Evolutionary conservation across 2,888 invertebrate species (phyloP).

Genomic region (Lepeophtheirus nordmannii): DNA sequence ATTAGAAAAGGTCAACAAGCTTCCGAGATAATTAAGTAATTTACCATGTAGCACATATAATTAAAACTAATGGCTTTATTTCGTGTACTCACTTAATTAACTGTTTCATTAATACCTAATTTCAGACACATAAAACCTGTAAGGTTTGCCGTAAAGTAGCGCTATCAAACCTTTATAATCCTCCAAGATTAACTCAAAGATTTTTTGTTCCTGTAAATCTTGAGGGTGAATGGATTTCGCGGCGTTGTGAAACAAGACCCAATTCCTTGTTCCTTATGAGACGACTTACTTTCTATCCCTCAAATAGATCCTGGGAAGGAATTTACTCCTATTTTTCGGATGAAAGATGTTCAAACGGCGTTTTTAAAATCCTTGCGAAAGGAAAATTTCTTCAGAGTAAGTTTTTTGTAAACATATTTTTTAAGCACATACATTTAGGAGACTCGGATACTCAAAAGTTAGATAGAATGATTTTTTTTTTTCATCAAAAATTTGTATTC

Average conservation of each 20-base stretch:
- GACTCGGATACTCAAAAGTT: too few relatives aligned
- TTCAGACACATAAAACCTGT: neutral
- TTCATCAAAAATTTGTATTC: too few relatives aligned
- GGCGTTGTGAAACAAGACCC: constrained; percentile 13
- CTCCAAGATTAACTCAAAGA: neutral
- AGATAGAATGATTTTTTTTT: too few relatives aligned
- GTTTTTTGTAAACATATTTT: neutral
- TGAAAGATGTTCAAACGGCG: constrained; percentile 6
- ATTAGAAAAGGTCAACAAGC: too few relatives aligned
- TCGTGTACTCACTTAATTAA: too few relatives aligned
- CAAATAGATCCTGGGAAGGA: constrained; percentile 9
- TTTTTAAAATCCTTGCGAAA: constrained; percentile 11
- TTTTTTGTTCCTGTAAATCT: constrained; percentile 6
- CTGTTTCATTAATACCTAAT: too few relatives aligned
- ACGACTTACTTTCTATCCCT: constrained; percentile 5
- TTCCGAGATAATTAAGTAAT: too few relatives aligned
- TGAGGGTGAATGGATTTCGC: constrained; percentile 12
- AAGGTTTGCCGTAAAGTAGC: neutral
- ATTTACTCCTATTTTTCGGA: constrained; percentile 15
- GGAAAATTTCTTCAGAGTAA: constrained; percentile 10
- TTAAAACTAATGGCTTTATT: too few relatives aligned
- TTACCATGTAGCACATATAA: too few relatives aligned
- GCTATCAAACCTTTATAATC: neutral
- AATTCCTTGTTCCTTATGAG: constrained; percentile 6
- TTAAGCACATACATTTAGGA: too few relatives aligned